Evolutionary conservation across 2,888 invertebrate genomes (phyloP), one percentile per base, ranked within the genome.

Genomic region (Cataglyphis altisquamis): DNA sequence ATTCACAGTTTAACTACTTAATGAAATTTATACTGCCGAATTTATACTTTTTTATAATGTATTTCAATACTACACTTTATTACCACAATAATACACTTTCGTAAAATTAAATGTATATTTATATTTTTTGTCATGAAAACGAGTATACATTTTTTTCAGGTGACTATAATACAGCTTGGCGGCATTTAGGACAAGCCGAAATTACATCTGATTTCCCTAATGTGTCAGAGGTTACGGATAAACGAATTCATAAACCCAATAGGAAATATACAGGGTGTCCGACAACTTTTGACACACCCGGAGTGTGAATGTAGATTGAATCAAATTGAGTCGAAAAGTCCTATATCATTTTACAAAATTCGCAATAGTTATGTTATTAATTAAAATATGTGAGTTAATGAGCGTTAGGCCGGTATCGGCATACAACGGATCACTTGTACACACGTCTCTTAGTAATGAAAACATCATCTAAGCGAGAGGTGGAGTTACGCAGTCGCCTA

Each of bases 161-260:
- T 62, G 32, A 32, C 4, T 63, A 32, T 32, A 1, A 63, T 32
- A 63, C 32, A 63, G 32, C 62, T 63, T n/a, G n/a, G 29, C 32
- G 8, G n/a, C 18, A 63, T n/a, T 63, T 63, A 63, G 10, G 32
- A 1, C 63, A 32, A 63, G 63, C 32, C 3, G 63, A 63, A 63
- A n/a, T 63, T n/a, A 63, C 63, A 63, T 63, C 32, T n/a, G 63
- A 63, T 18, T 63, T 63, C 3, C 3, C 32, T 63, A 8, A n/a
- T n/a, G 10, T 10, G 18, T 29, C 32, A 36, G 0, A 63, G 10
- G 10, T n/a, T n/a, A 10, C 15, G 9, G 18, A 10, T 32, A 63
- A 63, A 63, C 32, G n/a, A 63, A 32, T 63, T 8, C 32, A 63
- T 36, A 63, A 63, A 63, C 32, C 32, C 32, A 36, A 63, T 63